A percentile compares a stretch with the other conserved stretches of the same genome.
These are phyloP conservation scores for Drosophila busckii DNA, from an alignment of 1,140 invertebrate species.

Conservation along the genomic window DNA sequence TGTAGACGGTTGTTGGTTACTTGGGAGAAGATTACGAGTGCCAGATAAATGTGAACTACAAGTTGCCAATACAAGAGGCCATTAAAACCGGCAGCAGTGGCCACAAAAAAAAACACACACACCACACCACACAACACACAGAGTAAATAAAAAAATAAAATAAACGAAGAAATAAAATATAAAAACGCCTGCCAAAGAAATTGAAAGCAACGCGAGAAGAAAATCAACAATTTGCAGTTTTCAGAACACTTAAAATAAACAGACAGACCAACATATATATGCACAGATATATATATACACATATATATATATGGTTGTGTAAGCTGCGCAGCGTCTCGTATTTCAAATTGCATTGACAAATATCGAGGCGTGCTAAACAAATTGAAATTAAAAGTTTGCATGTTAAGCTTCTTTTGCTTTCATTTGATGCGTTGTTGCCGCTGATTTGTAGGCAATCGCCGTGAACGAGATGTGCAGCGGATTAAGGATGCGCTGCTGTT, in stretches of 20 bases:
- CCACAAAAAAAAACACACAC: slow-evolving; percentile 40
- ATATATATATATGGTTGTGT: no score
- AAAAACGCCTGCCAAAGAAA: slow-evolving; percentile 36
- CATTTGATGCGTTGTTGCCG: slow-evolving; percentile 49
- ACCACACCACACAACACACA: slow-evolving; percentile 9
- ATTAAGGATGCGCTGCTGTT: slow-evolving; percentile 21
- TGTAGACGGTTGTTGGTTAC: slow-evolving; percentile 10
- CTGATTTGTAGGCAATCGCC: slow-evolving; percentile 31
- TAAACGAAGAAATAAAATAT: slow-evolving; percentile 22
- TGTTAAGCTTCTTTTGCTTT: slow-evolving; percentile 49
- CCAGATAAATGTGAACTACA: slow-evolving; percentile 77
- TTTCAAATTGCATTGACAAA: slow-evolving; percentile 66
- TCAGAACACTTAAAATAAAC: slow-evolving; percentile 12
- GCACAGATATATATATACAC: neutral
- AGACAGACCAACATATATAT: neutral
- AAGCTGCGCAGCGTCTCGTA: slow-evolving; percentile 37
- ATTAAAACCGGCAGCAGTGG: slow-evolving; percentile 53
- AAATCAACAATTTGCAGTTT: slow-evolving; percentile 18
- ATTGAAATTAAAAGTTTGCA: slow-evolving; percentile 77
- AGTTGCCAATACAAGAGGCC: slow-evolving; percentile 78
- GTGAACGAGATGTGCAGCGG: slow-evolving; percentile 10
- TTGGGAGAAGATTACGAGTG: slow-evolving; percentile 60
- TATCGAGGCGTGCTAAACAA: slow-evolving; percentile 71
- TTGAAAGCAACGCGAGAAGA: slow-evolving; percentile 51
- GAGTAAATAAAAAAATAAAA: slow-evolving; percentile 4